Conservation (phyloP, 2,888 invertebrate genomes). For the Drosophila recens region DNA sequence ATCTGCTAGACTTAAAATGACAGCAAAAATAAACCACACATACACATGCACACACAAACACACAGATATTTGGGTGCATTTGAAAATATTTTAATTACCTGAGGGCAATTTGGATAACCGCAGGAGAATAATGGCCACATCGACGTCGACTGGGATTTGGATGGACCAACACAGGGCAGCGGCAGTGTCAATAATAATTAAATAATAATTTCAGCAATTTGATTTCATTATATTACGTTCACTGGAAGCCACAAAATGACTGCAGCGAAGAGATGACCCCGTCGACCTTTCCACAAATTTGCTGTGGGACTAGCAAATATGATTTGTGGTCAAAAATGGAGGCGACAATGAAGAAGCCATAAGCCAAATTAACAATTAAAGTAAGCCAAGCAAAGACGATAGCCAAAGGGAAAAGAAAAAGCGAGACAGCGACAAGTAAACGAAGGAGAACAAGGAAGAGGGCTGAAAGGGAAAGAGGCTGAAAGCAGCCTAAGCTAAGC, state of each 20-base stretch:
- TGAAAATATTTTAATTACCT: constrained; percentile 35
- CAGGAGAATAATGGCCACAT: constrained; percentile 24
- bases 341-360: constrained; percentile 57
- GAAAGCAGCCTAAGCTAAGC: constrained; percentile 19
- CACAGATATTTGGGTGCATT: background rate
- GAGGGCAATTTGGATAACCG: constrained; percentile 28
- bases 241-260: constrained; percentile 56
- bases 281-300: constrained; percentile 9
- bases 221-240: constrained; percentile 60
- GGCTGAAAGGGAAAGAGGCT: background rate
- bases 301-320: constrained; percentile 43
- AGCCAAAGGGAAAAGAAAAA: constrained; percentile 1
- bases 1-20: background rate
- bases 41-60: background rate
- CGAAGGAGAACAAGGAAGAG: constrained; percentile 8
- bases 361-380: constrained; percentile 76
- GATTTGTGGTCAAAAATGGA: constrained; percentile 54
- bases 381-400: constrained; percentile 39
- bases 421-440: background rate
- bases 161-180: constrained; percentile 9
- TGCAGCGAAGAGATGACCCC: constrained; percentile 44
- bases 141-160: constrained; percentile 11
- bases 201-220: constrained; percentile 67
- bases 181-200: constrained; percentile 57
- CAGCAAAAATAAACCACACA: background rate